Base-by-base conservation (phyloP, 2,888 invertebrate genomes). In the Pachydiplax longipennis region DNA sequence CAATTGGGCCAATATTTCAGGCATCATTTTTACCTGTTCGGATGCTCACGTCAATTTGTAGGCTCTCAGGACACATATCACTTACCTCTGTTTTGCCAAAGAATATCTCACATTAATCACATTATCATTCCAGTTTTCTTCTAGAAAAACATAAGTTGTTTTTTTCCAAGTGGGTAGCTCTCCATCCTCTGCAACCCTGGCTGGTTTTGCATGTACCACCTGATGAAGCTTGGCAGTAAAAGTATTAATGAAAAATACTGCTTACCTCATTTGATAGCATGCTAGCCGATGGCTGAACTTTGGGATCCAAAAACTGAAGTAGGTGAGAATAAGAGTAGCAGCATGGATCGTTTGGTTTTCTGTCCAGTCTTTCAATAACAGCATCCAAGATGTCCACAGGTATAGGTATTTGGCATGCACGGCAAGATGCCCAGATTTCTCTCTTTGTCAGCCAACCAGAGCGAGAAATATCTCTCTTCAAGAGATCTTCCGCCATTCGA, bases 401-500 rank as follows among this genome's bases (percentile, higher is more conserved):
- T 18, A 91, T 0, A 73, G 91, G 91, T 13, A 91, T 53, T 40
- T 40, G 82, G 22, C 61, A 80, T 81, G 82, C 82, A 22, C 91
- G 81, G 31, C 82, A 83, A 13, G 61, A 81, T n/a, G 81, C 91
- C 91, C 91, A 91, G 35, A 82, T 82, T 61, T 81, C 83, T 40
- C 58, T 91, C 8, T 40, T 48, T 22, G 65, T 40, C 44, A 91
- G 37, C 65, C 58, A 91, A 22, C 91, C 91, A 25, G 82, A 53
- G 8, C 65, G 40, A 31, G 31, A 31, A 22, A 22, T 53, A 35
- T 91, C 91, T 82, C 91, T 22, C 37, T 58, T 40, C 31, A 53
- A 0, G 13, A 91, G 83, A 44, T 91, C 83, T 25, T 82, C 73
- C 0, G 58, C 80, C 0, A 96, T 92, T 35, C 96, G 94, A 37